phyloP scores from a whole-genome alignment of 2,113 vertebrate genomes.

The Archocentrus centrarchus region DNA sequence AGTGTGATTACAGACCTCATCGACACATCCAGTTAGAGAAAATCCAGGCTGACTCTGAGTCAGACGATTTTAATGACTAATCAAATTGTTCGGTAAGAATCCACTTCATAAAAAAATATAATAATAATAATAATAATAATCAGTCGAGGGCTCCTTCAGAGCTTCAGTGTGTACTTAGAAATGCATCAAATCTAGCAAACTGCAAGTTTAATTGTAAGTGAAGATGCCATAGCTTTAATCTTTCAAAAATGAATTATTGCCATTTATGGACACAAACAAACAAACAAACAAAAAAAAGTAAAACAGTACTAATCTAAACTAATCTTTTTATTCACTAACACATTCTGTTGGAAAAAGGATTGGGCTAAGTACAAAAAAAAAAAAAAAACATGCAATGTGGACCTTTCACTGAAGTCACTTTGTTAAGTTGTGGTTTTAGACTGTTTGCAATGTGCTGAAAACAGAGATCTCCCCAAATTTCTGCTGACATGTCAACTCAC shows the following conservation, averaged over 20 bases:
- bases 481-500: conserved; percentile 61
- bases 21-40: conserved; percentile 39
- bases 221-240: conserved; percentile 14
- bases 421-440: conserved; percentile 23
- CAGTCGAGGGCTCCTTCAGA: not conserved
- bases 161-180: not conserved
- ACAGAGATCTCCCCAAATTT: conserved; percentile 60
- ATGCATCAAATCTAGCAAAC: conserved; percentile 29
- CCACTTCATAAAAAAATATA: conserved; percentile 10
- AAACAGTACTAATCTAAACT: not conserved
- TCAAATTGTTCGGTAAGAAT: conserved; percentile 35
- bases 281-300: not conserved
- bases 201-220: not conserved
- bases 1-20: not conserved
- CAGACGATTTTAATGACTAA: conserved; percentile 39
- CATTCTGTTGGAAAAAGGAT: not conserved
- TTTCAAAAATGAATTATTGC: not conserved
- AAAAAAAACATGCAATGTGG: not conserved
- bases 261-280: not conserved
- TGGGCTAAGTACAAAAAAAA: not conserved
- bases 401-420: not conserved
- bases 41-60: conserved; percentile 30
- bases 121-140: not conserved
- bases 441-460: conserved; percentile 49
- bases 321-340: not conserved